A percentile compares a stretch with the other conserved stretches of the same genome.
Evolutionary conservation across 2,113 vertebrate genomes (phyloP).

Genomic region (Oncorhynchus masou): DNA sequence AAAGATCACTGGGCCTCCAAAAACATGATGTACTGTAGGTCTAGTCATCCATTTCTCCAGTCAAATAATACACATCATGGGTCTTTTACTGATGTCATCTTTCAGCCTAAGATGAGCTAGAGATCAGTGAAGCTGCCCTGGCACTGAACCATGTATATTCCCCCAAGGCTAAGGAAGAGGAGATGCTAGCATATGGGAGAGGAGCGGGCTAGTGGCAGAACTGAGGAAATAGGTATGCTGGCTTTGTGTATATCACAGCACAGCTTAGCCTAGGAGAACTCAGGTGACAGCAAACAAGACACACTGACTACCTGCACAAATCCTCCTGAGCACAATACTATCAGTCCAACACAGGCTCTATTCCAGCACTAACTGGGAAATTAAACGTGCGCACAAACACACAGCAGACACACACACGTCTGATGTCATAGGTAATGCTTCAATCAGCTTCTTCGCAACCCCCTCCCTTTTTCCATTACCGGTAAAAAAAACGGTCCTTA

Average conservation of each 20-base stretch:
- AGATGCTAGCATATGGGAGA: not conserved
- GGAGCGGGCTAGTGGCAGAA: not conserved
- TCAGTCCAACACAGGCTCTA: not conserved
- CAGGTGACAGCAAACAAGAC: not conserved
- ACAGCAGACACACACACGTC: not conserved
- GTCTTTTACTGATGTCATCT: not conserved
- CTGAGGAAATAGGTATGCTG: not conserved
- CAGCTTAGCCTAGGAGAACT: not conserved
- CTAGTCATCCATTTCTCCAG: not conserved
- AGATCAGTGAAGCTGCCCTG: not conserved
- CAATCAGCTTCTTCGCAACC: not conserved
- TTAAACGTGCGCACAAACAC: not conserved
- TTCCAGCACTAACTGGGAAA: not conserved
- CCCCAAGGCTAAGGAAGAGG: not conserved
- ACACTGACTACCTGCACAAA: not conserved
- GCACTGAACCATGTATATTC: not conserved
- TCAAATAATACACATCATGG: not conserved
- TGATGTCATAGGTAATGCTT: not conserved
- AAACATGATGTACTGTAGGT: not conserved
- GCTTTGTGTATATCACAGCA: not conserved
- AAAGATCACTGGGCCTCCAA: not conserved
- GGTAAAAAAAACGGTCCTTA: not conserved
- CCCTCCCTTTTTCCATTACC: not conserved
- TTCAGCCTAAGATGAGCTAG: not conserved
- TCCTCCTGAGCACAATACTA: not conserved